phyloP scores from a whole-genome alignment of 2,113 vertebrate genomes.

The Nyctibius bracteatus region DNA sequence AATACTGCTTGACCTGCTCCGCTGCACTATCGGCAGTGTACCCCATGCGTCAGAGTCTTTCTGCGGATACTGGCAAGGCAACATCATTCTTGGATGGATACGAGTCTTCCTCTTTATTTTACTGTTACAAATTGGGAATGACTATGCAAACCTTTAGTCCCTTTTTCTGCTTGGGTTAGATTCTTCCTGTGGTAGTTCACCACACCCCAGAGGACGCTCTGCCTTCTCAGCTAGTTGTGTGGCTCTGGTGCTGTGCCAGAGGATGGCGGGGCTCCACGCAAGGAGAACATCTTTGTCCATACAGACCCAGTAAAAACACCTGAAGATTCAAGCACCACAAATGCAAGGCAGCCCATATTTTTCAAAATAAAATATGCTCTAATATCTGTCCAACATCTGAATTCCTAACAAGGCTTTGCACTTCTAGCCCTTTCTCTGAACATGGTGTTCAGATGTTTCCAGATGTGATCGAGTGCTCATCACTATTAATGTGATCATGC shows the following conservation, averaged over 20 bases:
- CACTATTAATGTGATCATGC: background rate
- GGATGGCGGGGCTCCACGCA: background rate
- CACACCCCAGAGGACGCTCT: background rate
- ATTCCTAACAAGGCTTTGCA: background rate
- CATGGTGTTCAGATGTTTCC: background rate
- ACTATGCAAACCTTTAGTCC: background rate
- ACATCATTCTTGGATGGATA: background rate
- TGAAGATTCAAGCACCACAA: background rate
- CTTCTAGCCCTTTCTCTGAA: background rate
- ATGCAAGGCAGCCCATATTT: background rate
- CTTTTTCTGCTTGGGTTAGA: background rate
- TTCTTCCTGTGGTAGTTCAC: background rate
- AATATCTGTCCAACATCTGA: background rate
- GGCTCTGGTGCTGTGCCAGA: background rate
- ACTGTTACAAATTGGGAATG: background rate
- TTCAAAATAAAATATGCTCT: background rate
- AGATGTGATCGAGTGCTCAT: background rate
- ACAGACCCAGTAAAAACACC: background rate
- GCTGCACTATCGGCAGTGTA: rapidly evolving
- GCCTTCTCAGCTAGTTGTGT: background rate
- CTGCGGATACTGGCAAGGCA: background rate
- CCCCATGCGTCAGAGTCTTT: background rate
- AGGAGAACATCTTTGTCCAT: background rate
- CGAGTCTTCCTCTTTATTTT: background rate
- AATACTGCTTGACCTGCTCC: background rate